Percentiles rank a stretch among this genome's conserved stretches.
phyloP scores from a whole-genome alignment of 2,888 invertebrate species.

The Clostera curtula region DNA sequence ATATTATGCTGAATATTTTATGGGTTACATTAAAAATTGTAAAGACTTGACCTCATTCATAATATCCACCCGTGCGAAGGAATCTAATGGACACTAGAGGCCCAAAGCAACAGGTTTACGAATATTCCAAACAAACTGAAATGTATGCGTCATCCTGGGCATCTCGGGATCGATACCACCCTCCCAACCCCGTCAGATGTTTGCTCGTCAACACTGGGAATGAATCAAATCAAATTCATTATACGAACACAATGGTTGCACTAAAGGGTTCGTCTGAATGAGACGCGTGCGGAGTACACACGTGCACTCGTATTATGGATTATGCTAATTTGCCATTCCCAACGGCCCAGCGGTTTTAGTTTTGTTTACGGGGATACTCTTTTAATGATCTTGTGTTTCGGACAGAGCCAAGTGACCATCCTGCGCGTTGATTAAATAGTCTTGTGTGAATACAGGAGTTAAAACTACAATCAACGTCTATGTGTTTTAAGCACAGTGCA shows the following conservation, averaged over 20 bases:
- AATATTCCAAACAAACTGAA: slow-evolving; percentile 8
- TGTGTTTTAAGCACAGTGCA: too few relatives aligned
- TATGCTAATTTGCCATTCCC: slow-evolving; percentile 41
- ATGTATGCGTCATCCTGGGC: slow-evolving; percentile 20
- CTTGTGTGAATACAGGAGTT: too few relatives aligned
- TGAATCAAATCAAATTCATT: slow-evolving; percentile 40
- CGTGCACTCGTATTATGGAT: slow-evolving; percentile 37
- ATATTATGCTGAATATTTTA: too few relatives aligned
- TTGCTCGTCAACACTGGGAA: slow-evolving; percentile 29
- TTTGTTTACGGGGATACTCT: too few relatives aligned
- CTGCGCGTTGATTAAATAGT: too few relatives aligned
- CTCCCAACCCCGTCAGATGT: slow-evolving; percentile 23
- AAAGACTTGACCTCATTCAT: neutral
- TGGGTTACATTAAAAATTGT: too few relatives aligned
- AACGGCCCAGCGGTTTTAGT: slow-evolving; percentile 22
- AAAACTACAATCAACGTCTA: too few relatives aligned
- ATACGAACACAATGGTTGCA: slow-evolving; percentile 32
- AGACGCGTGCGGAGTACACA: slow-evolving; percentile 37
- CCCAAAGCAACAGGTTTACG: slow-evolving; percentile 1
- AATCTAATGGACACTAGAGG: neutral
- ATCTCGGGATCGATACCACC: slow-evolving; percentile 22
- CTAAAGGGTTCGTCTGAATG: slow-evolving; percentile 42
- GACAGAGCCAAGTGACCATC: too few relatives aligned
- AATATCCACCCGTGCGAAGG: neutral
- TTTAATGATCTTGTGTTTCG: too few relatives aligned